Evolutionary conservation across 2,888 invertebrate genomes (phyloP).

Genomic region (Andrena trimmerana): DNA sequence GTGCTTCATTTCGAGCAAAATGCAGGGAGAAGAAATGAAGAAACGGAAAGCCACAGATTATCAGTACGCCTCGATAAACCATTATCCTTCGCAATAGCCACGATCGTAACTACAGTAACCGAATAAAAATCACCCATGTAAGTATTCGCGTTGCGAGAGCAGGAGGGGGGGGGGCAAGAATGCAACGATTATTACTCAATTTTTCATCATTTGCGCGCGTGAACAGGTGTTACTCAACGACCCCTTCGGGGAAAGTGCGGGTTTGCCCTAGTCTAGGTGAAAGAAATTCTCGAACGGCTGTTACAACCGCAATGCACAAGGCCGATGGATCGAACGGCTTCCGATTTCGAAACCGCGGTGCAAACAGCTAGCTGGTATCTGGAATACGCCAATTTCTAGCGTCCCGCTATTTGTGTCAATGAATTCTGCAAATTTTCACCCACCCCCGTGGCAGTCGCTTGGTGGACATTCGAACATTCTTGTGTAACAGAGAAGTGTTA

Average conservation of each 20-base stretch:
- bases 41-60: neutral
- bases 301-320: slow-evolving; percentile 57
- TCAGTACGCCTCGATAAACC: neutral
- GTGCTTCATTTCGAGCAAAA: no score
- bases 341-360: slow-evolving; percentile 69
- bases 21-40: neutral
- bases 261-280: slow-evolving; percentile 52
- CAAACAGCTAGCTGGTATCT: slow-evolving; percentile 50
- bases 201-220: slow-evolving; percentile 37
- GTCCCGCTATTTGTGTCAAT: slow-evolving; percentile 61
- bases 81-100: neutral
- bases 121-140: neutral
- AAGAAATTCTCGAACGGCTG: slow-evolving; percentile 66
- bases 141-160: neutral
- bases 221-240: slow-evolving; percentile 61
- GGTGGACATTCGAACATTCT: neutral
- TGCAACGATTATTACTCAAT: slow-evolving; percentile 47
- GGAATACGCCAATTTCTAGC: slow-evolving; percentile 53
- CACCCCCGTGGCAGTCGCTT: slow-evolving; percentile 10
- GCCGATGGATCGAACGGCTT: slow-evolving; percentile 64
- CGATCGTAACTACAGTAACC: neutral
- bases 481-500: slow-evolving; percentile 3
- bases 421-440: slow-evolving; percentile 52
- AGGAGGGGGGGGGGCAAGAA: slow-evolving; percentile 18
- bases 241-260: slow-evolving; percentile 76